These are phyloP conservation scores for Perca flavescens DNA, from an alignment of 2,113 vertebrate species.

Conservation along the genomic window DNA sequence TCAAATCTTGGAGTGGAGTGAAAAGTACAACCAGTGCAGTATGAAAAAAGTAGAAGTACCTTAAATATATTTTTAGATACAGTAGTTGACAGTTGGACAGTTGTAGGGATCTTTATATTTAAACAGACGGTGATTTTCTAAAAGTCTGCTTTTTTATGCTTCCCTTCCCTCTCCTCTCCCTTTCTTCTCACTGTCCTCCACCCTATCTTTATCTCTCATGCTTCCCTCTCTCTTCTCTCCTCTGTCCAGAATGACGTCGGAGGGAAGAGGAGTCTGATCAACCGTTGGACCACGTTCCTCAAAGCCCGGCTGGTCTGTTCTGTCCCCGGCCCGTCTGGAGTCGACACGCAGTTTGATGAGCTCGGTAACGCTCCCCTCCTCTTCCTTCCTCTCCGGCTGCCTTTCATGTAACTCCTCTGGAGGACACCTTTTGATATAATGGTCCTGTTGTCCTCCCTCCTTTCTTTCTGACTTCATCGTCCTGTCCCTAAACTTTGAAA, in stretches of 20 bases:
- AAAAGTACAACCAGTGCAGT: too few relatives aligned
- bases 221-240: not conserved
- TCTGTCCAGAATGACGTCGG: slow-evolving; percentile 87
- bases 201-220: not conserved
- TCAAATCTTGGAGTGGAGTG: too few relatives aligned
- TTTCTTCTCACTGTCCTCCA: not conserved
- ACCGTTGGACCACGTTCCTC: slow-evolving; percentile 92
- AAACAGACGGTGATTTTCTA: too few relatives aligned
- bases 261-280: slow-evolving; percentile 89
- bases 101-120: too few relatives aligned
- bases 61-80: too few relatives aligned
- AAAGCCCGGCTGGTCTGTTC: slow-evolving; percentile 91
- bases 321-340: slow-evolving; percentile 83
- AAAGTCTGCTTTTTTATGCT: not conserved
- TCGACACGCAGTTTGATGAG: slow-evolving; percentile 89
- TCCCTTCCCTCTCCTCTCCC: too few relatives aligned
- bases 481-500: slow-evolving; percentile 3
- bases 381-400: slow-evolving; percentile 11
- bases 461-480: not conserved
- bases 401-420: not conserved
- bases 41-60: too few relatives aligned
- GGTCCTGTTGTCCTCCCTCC: not conserved
- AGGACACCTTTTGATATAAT: not conserved
- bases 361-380: slow-evolving; percentile 77
- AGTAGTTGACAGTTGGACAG: too few relatives aligned